A percentile compares a stretch with the other conserved stretches of the same genome.
Conservation (phyloP, 2,888 invertebrate genomes). For the Serrognathus titanus region DNA sequence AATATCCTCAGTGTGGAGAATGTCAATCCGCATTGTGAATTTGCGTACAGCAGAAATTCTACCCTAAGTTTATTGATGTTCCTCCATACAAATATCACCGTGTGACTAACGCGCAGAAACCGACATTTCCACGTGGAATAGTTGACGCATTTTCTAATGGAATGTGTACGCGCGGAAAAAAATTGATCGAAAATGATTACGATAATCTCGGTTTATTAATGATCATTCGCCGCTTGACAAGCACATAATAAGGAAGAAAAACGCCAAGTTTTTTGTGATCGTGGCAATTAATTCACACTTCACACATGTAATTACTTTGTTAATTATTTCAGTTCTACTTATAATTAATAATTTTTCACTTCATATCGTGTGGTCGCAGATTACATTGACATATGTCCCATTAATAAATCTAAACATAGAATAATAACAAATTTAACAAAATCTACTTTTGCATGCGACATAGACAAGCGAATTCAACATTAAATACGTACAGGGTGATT, state of each 20-base stretch:
- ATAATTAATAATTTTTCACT: neutral
- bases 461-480: too few species aligned
- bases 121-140: too few species aligned
- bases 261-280: conserved; percentile 5
- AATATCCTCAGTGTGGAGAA: conserved; percentile 30
- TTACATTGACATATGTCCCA: conserved; percentile 7
- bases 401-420: neutral
- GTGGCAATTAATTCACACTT: conserved; percentile 13
- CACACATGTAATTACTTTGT: conserved; percentile 6
- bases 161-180: neutral
- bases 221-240: conserved; percentile 2
- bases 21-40: conserved; percentile 22
- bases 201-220: conserved; percentile 12
- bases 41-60: conserved; percentile 10
- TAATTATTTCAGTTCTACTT: conserved; percentile 4
- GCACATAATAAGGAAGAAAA: conserved; percentile 2
- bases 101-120: too few species aligned
- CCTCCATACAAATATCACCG: neutral
- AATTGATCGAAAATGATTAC: conserved; percentile 13
- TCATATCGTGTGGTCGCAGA: neutral
- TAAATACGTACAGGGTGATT: too few species aligned
- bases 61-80: conserved; percentile 8
- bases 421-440: too few species aligned
- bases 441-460: too few species aligned
- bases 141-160: neutral